Conservation (phyloP, 2,888 invertebrate genomes). For the Brachyptera risi region DNA sequence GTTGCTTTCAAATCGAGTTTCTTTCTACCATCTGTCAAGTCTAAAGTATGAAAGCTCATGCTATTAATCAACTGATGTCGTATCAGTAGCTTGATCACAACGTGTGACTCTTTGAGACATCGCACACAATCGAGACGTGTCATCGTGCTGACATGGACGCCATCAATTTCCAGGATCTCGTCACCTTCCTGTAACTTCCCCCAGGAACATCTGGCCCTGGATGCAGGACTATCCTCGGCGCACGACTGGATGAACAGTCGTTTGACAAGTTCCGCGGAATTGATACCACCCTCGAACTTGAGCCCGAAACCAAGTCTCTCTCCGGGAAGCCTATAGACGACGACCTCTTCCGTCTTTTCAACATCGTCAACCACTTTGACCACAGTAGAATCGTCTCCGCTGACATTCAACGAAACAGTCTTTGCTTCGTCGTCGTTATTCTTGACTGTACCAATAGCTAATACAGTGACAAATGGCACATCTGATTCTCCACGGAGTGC, state of each 20-base stretch:
- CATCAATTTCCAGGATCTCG: conserved; percentile 71
- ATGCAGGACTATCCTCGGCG: conserved; percentile 82
- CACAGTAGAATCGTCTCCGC: not conserved
- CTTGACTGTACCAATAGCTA: conserved; percentile 48
- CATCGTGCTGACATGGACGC: conserved; percentile 69
- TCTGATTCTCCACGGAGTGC: conserved; percentile 46
- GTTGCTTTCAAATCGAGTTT: not conserved
- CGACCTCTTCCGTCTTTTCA: conserved; percentile 69
- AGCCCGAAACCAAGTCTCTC: conserved; percentile 87
- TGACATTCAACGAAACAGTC: too few species aligned
- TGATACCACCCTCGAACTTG: conserved; percentile 87
- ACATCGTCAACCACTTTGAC: conserved; percentile 25
- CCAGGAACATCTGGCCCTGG: conserved; percentile 78
- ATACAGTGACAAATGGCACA: conserved; percentile 54
- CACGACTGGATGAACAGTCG: conserved; percentile 85
- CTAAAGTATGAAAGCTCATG: conserved; percentile 39
- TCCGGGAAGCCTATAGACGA: conserved; percentile 80
- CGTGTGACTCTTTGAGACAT: conserved; percentile 78
- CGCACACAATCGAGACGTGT: conserved; percentile 85
- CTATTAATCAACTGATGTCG: conserved; percentile 54
- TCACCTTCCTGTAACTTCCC: conserved; percentile 81
- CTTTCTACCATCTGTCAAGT: not conserved
- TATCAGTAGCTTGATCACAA: conserved; percentile 71
- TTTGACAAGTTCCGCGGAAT: conserved; percentile 73
- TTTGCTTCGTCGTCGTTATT: not conserved